Conservation (phyloP, 2,113 vertebrate genomes). For the Rhynchopsitta pachyrhyncha region DNA sequence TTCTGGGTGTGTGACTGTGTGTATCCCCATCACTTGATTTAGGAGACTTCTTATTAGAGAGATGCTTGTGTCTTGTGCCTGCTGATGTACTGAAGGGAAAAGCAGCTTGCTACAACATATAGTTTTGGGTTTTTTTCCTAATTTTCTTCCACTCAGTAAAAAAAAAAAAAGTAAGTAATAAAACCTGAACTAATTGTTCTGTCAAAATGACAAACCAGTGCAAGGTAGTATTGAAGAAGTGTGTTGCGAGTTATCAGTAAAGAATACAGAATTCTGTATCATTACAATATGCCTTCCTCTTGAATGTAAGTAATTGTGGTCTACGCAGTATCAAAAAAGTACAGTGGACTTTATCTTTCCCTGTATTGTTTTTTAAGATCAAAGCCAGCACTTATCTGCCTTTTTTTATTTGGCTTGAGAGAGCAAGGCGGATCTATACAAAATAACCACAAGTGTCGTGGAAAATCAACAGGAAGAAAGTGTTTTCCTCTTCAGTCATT, state of each 20-base stretch:
- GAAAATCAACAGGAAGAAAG: slow-evolving; percentile 1
- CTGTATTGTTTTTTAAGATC: not conserved
- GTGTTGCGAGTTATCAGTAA: not conserved
- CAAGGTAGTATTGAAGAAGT: not conserved
- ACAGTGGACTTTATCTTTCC: not conserved
- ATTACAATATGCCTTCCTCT: not conserved
- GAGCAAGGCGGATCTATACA: not conserved
- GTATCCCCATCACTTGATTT: not conserved
- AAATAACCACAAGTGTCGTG: not conserved
- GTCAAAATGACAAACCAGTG: not conserved
- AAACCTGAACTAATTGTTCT: not conserved
- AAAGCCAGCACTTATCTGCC: not conserved
- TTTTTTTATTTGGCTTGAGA: not conserved
- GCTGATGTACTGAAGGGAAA: not conserved
- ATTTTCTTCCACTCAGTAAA: not conserved
- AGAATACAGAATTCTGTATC: not conserved
- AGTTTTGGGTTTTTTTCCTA: not conserved
- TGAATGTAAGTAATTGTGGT: not conserved
- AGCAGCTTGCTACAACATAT: not conserved
- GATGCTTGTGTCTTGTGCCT: not conserved
- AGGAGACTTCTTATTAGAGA: not conserved
- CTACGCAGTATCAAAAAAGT: not conserved
- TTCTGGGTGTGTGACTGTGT: not conserved
- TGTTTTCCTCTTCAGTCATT: slow-evolving; percentile 2
- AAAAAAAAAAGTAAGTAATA: not conserved